Conservation (phyloP, 2,797 vertebrate genomes). For the Acanthurus tractus region DNA sequence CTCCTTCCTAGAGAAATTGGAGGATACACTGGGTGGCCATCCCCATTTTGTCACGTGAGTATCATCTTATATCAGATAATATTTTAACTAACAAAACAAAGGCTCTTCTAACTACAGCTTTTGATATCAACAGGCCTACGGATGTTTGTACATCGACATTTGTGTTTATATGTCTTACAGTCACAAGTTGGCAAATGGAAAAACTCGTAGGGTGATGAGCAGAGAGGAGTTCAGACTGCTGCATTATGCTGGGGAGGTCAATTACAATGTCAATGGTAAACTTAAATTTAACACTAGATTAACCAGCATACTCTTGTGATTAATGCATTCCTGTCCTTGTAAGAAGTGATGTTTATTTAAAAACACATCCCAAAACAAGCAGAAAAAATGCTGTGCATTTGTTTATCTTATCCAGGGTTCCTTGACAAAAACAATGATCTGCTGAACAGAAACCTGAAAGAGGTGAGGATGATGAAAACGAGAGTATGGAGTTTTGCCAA, state of each 20-base stretch:
- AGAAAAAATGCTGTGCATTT: slow-evolving; percentile 4
- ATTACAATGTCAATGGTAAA: slow-evolving; percentile 93
- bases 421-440: slow-evolving; percentile 98
- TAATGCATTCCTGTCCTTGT: slow-evolving; percentile 1
- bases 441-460: slow-evolving; percentile 96
- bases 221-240: slow-evolving; percentile 95
- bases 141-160: neutral
- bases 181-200: slow-evolving; percentile 96
- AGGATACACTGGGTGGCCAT: slow-evolving; percentile 92
- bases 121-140: neutral
- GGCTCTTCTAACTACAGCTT: neutral
- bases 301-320: neutral
- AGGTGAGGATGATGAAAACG: slow-evolving; percentile 84
- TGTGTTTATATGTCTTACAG: slow-evolving; percentile 76
- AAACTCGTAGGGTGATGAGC: slow-evolving; percentile 92
- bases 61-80: neutral
- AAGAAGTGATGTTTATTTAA: neutral
- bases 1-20: slow-evolving; percentile 95
- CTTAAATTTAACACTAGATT: neutral
- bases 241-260: slow-evolving; percentile 98
- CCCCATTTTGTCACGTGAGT: slow-evolving; percentile 97
- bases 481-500: neutral
- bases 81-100: neutral
- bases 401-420: slow-evolving; percentile 85
- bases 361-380: neutral